Base-by-base conservation (phyloP, 2,888 invertebrate genomes). In the Choreutis nemorana region DNA sequence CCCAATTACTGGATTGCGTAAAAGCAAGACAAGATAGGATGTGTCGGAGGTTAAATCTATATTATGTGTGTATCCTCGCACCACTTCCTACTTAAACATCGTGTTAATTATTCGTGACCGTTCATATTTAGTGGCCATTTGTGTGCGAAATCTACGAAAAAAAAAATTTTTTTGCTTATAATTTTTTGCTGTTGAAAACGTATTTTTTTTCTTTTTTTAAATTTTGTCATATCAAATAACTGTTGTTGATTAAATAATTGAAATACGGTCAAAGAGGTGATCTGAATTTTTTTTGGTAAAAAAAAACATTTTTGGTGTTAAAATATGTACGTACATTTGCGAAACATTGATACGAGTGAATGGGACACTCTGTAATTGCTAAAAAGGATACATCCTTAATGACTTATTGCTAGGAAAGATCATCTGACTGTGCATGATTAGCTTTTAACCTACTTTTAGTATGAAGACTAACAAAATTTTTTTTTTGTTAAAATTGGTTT, bases 381-480 rank as follows among this genome's bases (percentile, higher is more conserved):
- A 60, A 65, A 71, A 63, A 72, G 73, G 75, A 75, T 61, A 72
- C 62, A 71, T 72, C 70, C 75, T 73, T 62, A 71, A 73, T 73
- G 62, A 70, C 45, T 68, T 55, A 68, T 68, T 67, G n/a, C n/a
- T n/a, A n/a, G n/a, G n/a, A n/a, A n/a, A n/a, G n/a, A n/a, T n/a
- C n/a, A n/a, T n/a, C n/a, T n/a, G n/a, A n/a, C n/a, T n/a, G n/a
- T n/a, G n/a, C n/a, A n/a, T n/a, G n/a, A n/a, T n/a, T n/a, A n/a
- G n/a, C n/a, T n/a, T n/a, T n/a, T n/a, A n/a, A n/a, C n/a, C n/a
- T n/a, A n/a, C n/a, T n/a, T n/a, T n/a, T n/a, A n/a, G n/a, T n/a
- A n/a, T n/a, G n/a, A n/a, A n/a, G n/a, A n/a, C n/a, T n/a, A n/a
- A n/a, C n/a, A n/a, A n/a, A n/a, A n/a, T n/a, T n/a, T n/a, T n/a